Evolutionary conservation across 2,888 invertebrate species (phyloP).

Genomic region (Trissolcus brochymenae): DNA sequence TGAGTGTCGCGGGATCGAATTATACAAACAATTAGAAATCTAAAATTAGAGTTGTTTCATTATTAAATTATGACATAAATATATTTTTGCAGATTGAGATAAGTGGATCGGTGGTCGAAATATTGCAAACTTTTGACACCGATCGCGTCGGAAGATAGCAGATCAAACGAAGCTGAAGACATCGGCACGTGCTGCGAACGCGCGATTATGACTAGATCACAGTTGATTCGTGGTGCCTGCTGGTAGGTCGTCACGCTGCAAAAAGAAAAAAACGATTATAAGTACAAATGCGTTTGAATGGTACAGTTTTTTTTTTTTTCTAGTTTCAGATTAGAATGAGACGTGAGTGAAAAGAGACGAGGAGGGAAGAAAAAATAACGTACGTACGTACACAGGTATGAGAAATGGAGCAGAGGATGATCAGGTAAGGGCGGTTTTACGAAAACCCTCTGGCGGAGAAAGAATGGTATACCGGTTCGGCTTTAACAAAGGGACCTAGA

Average conservation of each 20-base stretch:
- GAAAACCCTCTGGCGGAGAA: conserved; percentile 61
- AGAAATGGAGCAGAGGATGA: conserved; percentile 67
- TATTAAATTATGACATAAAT: conserved; percentile 12
- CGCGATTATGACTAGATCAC: conserved; percentile 72
- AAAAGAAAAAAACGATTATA: conserved; percentile 35
- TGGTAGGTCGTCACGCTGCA: conserved; percentile 65
- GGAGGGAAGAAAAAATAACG: conserved; percentile 30
- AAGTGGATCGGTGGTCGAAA: conserved; percentile 18
- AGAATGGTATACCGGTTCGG: conserved; percentile 72
- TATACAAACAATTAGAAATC: background rate
- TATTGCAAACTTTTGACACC: conserved; percentile 34
- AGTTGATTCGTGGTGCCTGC: conserved; percentile 55
- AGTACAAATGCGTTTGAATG: conserved; percentile 5
- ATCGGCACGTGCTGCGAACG: conserved; percentile 28
- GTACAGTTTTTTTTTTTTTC: background rate
- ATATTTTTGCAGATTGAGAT: conserved; percentile 9
- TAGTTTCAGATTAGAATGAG: background rate
- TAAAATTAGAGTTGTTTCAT: background rate
- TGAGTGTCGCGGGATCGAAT: too few relatives aligned
- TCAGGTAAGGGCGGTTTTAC: conserved; percentile 74
- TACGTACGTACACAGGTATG: conserved; percentile 61
- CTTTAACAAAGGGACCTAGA: conserved; percentile 73
- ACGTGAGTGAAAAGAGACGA: conserved; percentile 2
- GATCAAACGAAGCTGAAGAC: conserved; percentile 46
- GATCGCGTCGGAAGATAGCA: conserved; percentile 43